phyloP scores from a whole-genome alignment of 1,140 invertebrate genomes.

The Drosophila obscura region DNA sequence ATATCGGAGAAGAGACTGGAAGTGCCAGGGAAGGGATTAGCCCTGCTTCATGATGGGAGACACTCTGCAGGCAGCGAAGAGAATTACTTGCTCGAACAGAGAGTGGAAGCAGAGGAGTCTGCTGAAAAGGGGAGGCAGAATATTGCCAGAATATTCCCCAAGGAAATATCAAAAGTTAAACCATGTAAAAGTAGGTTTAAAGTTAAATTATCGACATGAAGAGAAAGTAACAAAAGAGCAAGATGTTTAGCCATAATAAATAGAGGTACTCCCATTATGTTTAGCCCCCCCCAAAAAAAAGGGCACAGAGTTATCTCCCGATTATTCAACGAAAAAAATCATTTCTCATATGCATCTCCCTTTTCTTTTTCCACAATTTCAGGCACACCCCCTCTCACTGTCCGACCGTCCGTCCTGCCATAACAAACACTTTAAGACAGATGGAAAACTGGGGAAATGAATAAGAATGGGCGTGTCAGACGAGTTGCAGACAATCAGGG shows the following conservation, averaged over 20 bases:
- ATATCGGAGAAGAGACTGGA: neutral
- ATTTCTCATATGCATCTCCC: constrained; percentile 35
- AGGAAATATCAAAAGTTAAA: too few species aligned
- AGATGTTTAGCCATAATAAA: too few species aligned
- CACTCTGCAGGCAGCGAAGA: too few species aligned
- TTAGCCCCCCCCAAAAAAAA: neutral
- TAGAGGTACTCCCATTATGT: constrained; percentile 5
- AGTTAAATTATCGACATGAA: too few species aligned
- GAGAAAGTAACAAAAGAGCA: too few species aligned
- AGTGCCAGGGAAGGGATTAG: neutral
- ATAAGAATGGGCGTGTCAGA: constrained; percentile 53
- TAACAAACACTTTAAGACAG: constrained; percentile 38
- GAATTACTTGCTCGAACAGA: too few species aligned
- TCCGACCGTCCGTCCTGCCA: constrained; percentile 6
- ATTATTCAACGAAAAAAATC: constrained; percentile 15
- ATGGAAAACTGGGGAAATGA: constrained; percentile 24
- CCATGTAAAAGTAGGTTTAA: too few species aligned
- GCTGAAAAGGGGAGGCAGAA: too few species aligned
- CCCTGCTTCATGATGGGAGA: too few species aligned
- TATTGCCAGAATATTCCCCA: too few species aligned
- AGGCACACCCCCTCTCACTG: constrained; percentile 6
- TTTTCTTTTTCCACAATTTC: neutral
- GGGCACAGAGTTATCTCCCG: constrained; percentile 1
- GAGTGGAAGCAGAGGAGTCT: too few species aligned
- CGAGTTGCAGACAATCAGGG: constrained; percentile 66